Evolutionary conservation across 1,140 invertebrate species (phyloP).

Genomic region (Saccostrea cuccullata): DNA sequence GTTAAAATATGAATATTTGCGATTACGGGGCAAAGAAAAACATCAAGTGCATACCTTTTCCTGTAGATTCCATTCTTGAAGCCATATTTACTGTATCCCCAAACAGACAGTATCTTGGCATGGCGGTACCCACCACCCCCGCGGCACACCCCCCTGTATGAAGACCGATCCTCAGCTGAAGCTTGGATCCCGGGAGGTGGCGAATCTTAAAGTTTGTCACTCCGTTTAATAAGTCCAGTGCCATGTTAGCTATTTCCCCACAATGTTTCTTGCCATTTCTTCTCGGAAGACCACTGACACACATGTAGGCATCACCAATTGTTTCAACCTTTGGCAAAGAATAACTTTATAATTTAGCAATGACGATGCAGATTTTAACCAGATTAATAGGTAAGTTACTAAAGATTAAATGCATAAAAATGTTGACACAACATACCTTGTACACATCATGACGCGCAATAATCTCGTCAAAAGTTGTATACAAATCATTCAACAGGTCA

Average conservation of each 20-base stretch:
- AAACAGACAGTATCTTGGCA: constrained; percentile 75
- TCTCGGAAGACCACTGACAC: constrained; percentile 91
- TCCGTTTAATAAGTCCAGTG: constrained; percentile 90
- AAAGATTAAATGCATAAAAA: not conserved
- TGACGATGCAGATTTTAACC: too few species aligned
- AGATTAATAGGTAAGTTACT: too few species aligned
- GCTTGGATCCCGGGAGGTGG: constrained; percentile 89
- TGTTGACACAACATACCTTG: constrained; percentile 68
- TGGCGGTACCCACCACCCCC: constrained; percentile 73
- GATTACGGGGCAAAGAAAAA: too few species aligned
- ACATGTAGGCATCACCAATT: constrained; percentile 94
- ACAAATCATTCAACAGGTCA: constrained; percentile 79
- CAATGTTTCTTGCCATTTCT: constrained; percentile 87
- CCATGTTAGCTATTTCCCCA: constrained; percentile 93
- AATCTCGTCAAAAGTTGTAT: constrained; percentile 90
- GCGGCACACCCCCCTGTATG: constrained; percentile 85
- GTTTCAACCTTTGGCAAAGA: constrained; percentile 66
- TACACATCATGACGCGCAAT: constrained; percentile 92
- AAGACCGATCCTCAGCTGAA: constrained; percentile 93
- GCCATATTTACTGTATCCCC: constrained; percentile 76
- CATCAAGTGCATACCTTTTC: constrained; percentile 60
- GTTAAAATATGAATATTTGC: too few species aligned
- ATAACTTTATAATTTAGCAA: not conserved
- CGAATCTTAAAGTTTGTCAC: constrained; percentile 89
- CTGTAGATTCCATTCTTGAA: constrained; percentile 74